phyloP scores from a whole-genome alignment of 2,888 invertebrate species.

The Odontothrips loti region DNA sequence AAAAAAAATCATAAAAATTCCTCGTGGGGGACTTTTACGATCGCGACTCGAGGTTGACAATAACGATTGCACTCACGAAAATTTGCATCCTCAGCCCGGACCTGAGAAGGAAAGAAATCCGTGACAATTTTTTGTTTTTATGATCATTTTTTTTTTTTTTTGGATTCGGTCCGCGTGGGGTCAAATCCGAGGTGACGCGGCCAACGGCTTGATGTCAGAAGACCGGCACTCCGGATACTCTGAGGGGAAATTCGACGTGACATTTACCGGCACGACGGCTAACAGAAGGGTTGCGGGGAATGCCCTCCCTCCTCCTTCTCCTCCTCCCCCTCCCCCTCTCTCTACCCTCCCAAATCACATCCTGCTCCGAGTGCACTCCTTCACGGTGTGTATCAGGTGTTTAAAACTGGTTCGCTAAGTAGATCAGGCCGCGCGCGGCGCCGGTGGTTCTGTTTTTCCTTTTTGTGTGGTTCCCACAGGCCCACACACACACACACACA shows the following conservation, averaged over 20 bases:
- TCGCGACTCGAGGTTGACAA: no score
- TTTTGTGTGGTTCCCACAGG: not conserved
- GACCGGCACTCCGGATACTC: not conserved
- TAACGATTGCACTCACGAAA: no score
- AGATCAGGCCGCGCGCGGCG: not conserved
- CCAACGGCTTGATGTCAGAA: not conserved
- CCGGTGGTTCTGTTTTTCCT: not conserved
- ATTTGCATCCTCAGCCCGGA: no score
- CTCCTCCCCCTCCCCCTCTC: not conserved
- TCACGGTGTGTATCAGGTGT: not conserved
- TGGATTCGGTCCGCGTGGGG: no score
- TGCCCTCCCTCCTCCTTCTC: not conserved
- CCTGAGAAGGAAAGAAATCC: no score
- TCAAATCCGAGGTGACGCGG: no score
- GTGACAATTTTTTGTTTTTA: no score
- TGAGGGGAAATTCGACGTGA: constrained; percentile 17
- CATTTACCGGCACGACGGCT: not conserved
- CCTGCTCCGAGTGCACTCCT: not conserved
- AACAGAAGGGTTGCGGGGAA: not conserved
- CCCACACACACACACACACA: not conserved
- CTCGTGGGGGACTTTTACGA: no score
- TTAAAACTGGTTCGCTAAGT: constrained; percentile 25
- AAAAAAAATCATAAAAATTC: no score
- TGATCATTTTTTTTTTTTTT: no score
- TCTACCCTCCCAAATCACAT: not conserved